Conservation (phyloP, 2,797 vertebrate genomes). For the Alosa sapidissima region DNA sequence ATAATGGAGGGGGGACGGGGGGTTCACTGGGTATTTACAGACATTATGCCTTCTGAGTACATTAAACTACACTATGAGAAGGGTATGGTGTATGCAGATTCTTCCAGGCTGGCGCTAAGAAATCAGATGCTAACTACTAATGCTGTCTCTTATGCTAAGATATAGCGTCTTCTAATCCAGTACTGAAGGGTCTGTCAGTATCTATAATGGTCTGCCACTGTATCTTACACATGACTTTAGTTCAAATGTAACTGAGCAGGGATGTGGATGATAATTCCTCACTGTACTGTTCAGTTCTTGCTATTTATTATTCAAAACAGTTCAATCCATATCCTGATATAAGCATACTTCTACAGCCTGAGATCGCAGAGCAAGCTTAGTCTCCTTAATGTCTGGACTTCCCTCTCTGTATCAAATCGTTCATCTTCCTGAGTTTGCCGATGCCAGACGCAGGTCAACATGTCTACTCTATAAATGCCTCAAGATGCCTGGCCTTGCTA, state of each 20-base stretch:
- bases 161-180: not conserved
- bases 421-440: not conserved
- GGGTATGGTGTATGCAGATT: not conserved
- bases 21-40: constrained; percentile 5
- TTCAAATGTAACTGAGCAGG: not conserved
- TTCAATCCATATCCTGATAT: not conserved
- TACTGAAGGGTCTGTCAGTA: not conserved
- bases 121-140: not conserved
- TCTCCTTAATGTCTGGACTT: not conserved
- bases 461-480: not conserved
- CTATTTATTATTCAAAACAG: not conserved
- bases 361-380: not conserved
- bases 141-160: not conserved
- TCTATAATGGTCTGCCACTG: not conserved
- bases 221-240: not conserved
- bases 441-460: not conserved
- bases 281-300: not conserved
- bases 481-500: not conserved
- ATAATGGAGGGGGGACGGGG: no score
- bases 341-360: not conserved
- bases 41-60: constrained; percentile 1
- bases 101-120: not conserved
- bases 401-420: not conserved
- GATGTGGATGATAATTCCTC: not conserved
- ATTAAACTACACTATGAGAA: not conserved